Percentiles rank a stretch among this genome's conserved stretches.
These are phyloP conservation scores for Lasioglossum marginatum DNA, from an alignment of 2,888 invertebrate species.

Conservation along the genomic window DNA sequence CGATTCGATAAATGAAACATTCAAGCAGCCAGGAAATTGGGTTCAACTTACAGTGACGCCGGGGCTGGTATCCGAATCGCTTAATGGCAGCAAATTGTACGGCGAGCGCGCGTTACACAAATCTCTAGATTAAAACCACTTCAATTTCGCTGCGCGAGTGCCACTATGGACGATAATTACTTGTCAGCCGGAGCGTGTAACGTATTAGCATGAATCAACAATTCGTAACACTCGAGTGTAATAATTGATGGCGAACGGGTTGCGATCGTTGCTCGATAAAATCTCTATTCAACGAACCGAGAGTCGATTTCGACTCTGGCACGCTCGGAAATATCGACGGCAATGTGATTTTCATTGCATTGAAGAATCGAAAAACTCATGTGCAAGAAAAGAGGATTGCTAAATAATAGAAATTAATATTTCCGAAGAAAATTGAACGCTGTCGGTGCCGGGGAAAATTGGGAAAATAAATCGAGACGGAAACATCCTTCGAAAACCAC, in stretches of 20 bases:
- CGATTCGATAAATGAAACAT: constrained; percentile 15
- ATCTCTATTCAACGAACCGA: not conserved
- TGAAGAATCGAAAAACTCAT: not conserved
- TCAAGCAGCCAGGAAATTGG: constrained; percentile 10
- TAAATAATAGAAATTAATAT: not conserved
- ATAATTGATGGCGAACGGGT: constrained; percentile 43
- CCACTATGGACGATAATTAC: constrained; percentile 35
- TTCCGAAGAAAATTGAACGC: not conserved
- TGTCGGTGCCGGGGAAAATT: not conserved
- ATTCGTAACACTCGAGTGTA: constrained; percentile 18
- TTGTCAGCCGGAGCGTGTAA: constrained; percentile 26
- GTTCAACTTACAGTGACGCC: not conserved
- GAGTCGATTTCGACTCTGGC: not conserved
- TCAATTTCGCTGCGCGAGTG: constrained; percentile 25
- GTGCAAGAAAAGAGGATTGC: not conserved
- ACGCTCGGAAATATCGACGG: not conserved
- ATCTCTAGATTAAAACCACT: constrained; percentile 33
- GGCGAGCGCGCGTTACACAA: constrained; percentile 11
- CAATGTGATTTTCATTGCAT: not conserved
- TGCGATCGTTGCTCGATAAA: constrained; percentile 10
- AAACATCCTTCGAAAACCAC: not conserved
- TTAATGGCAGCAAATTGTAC: constrained; percentile 1
- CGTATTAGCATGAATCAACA: constrained; percentile 38
- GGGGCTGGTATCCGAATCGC: not conserved
- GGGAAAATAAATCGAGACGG: not conserved